A percentile compares a stretch with the other conserved stretches of the same genome.
These are phyloP conservation scores for Halichondria panicea DNA, from an alignment of 37 sponge, comb jelly and placozoan genomes.

Conservation along the genomic window DNA sequence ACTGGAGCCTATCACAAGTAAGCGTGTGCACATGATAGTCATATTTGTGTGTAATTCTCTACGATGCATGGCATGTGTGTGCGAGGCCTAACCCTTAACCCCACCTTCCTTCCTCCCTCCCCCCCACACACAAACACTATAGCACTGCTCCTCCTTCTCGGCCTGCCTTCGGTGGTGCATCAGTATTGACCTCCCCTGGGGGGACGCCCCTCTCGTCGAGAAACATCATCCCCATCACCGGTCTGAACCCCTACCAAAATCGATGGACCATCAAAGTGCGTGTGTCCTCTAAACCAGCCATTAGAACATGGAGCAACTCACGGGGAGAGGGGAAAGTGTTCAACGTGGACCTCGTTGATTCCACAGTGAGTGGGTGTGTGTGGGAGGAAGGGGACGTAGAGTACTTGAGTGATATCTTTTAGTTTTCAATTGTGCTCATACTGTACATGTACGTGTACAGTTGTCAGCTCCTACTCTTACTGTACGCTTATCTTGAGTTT, in stretches of 20 bases:
- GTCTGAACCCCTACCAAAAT: conserved; percentile 90
- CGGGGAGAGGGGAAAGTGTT: conserved; percentile 88
- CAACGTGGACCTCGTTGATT: conserved; percentile 84
- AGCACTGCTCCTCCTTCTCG: conserved; percentile 37
- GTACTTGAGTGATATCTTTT: background rate
- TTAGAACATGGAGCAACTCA: conserved; percentile 86
- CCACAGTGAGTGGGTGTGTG: conserved; percentile 53
- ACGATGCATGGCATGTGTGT: too few relatives aligned
- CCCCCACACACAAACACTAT: background rate
- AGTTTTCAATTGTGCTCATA: background rate
- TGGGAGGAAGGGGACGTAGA: background rate
- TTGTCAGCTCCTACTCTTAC: background rate
- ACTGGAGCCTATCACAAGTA: too few relatives aligned
- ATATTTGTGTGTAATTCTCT: too few relatives aligned
- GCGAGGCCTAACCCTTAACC: background rate
- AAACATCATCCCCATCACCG: conserved; percentile 66
- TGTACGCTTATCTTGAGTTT: background rate
- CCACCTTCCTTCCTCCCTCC: background rate
- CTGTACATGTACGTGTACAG: too few relatives aligned
- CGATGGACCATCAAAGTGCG: conserved; percentile 93
- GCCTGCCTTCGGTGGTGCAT: conserved; percentile 17
- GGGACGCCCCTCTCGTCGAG: conserved; percentile 1
- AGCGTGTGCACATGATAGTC: too few relatives aligned
- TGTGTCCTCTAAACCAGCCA: conserved; percentile 76
- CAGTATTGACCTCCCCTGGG: background rate